Percentiles rank a stretch among this genome's conserved stretches.
These are phyloP conservation scores for Phyllostomus hastatus DNA, from an alignment of 2,113 vertebrate genomes.

Conservation along the genomic window DNA sequence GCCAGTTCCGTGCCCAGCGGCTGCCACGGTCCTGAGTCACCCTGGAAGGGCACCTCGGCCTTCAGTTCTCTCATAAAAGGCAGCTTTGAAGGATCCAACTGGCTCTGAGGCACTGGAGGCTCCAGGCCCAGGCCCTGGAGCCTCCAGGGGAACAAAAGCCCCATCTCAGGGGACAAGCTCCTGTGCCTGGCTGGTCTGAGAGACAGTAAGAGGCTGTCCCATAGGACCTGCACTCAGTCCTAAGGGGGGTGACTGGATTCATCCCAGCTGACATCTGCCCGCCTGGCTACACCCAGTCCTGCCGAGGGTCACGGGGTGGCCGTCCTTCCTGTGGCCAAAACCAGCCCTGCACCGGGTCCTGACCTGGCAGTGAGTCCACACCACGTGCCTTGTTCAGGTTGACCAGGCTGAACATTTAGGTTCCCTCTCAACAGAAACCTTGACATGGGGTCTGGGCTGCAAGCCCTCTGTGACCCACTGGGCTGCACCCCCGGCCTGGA, in stretches of 20 bases:
- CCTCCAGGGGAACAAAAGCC: not conserved
- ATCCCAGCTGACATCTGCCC: not conserved
- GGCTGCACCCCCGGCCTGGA: not conserved
- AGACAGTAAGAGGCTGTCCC: not conserved
- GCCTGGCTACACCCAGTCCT: not conserved
- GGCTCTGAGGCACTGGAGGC: not conserved
- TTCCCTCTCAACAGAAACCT: not conserved
- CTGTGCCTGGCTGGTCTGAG: not conserved
- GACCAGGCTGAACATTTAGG: no score
- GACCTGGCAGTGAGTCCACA: not conserved
- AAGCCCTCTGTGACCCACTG: not conserved
- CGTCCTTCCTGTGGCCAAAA: not conserved
- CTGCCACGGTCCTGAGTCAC: not conserved
- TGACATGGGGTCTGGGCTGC: not conserved
- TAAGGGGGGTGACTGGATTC: not conserved
- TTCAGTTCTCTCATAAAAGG: not conserved
- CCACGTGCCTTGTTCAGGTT: not conserved
- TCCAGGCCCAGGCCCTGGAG: not conserved
- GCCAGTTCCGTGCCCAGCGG: not conserved
- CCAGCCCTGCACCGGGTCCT: not conserved
- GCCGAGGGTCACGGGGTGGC: not conserved
- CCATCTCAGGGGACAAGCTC: not conserved
- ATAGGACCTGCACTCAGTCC: not conserved
- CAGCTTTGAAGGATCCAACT: not conserved
- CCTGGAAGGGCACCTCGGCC: not conserved